Evolutionary conservation across 1,140 invertebrate species (phyloP), one percentile per base, ranked within the genome.

Genomic region (Procambarus virginalis): DNA sequence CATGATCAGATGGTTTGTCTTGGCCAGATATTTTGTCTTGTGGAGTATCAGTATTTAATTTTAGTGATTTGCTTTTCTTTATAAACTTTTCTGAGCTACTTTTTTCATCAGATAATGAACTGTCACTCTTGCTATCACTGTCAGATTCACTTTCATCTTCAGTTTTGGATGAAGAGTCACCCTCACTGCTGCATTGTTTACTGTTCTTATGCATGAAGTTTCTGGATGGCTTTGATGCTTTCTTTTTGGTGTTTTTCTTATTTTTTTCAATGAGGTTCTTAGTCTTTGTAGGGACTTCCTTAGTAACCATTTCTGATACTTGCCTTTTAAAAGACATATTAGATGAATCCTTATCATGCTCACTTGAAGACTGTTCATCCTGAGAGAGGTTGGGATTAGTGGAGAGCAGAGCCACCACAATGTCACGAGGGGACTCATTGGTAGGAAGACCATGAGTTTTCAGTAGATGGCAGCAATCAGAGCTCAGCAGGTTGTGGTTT

Each of bases 341-440:
- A 58, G 55, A 12, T 58, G 55, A 58, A 58, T 8, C 6, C 12
- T 58, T 58, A 12, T 58, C 55, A 58, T 58, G 55, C 12, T 58
- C 8, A 9, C 1, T 58, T 9, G 55, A 9, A 9, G 55, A 58
- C 55, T 58, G 55, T 58, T 58, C 8, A 12, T 58, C 55, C 70
- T 55, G 73, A 34, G 49, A 2, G 2, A 85, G 75, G 49, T 64
- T 45, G 2, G 86, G 86, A 34, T 84, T 83, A 22, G 81, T 75
- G 5, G n/a, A 22, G 0, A 89, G 20, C 12, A 79, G 46, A 8
- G 87, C 75, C 58, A 78, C 60, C 1, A 55, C 48, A 14, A 89
- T 84, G 58, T 89, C 87, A 75, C 82, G 80, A 20, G 80, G 80
- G 2, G 81, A 20, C 75, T 84, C 80, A n/a, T 89, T 89, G 4